phyloP scores from a whole-genome alignment of 2,797 vertebrate species.

The Synanceia verrucosa region DNA sequence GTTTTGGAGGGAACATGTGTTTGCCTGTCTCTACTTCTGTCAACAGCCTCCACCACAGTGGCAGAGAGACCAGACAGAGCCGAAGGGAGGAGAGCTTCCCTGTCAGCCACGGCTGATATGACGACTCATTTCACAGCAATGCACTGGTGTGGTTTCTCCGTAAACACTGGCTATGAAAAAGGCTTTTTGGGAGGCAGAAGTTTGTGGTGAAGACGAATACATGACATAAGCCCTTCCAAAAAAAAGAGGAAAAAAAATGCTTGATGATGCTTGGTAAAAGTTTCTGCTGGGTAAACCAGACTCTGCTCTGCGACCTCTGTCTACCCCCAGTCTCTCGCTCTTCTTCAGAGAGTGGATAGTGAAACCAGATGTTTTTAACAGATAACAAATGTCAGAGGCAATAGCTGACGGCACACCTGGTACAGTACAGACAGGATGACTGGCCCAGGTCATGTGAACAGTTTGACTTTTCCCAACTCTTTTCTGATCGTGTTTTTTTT shows the following conservation, averaged over 20 bases:
- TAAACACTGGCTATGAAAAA: slow-evolving; percentile 70
- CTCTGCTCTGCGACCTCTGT: slow-evolving; percentile 59
- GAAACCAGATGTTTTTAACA: slow-evolving; percentile 84
- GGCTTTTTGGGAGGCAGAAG: slow-evolving; percentile 48
- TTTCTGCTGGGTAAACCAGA: slow-evolving; percentile 57
- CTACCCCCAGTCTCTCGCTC: slow-evolving; percentile 55
- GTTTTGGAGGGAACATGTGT: slow-evolving; percentile 72
- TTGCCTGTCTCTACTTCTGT: slow-evolving; percentile 76
- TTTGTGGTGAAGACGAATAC: slow-evolving; percentile 61
- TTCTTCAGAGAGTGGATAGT: slow-evolving; percentile 66
- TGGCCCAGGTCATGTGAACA: slow-evolving; percentile 46
- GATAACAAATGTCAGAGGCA: slow-evolving; percentile 82
- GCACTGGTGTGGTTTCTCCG: slow-evolving; percentile 66
- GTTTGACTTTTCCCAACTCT: slow-evolving; percentile 40
- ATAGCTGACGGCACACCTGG: slow-evolving; percentile 80
- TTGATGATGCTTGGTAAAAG: slow-evolving; percentile 51
- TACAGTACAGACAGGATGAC: slow-evolving; percentile 71
- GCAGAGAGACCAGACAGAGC: slow-evolving; percentile 66
- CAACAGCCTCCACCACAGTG: slow-evolving; percentile 75
- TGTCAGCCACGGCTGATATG: slow-evolving; percentile 61
- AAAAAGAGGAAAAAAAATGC: slow-evolving; percentile 11
- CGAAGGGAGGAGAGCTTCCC: slow-evolving; percentile 39
- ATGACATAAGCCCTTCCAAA: slow-evolving; percentile 56
- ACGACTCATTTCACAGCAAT: slow-evolving; percentile 73
- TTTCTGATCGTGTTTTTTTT: slow-evolving; percentile 29